These are phyloP conservation scores for Galemys pyrenaicus DNA, from an alignment of 2,113 vertebrate species.

Conservation along the genomic window DNA sequence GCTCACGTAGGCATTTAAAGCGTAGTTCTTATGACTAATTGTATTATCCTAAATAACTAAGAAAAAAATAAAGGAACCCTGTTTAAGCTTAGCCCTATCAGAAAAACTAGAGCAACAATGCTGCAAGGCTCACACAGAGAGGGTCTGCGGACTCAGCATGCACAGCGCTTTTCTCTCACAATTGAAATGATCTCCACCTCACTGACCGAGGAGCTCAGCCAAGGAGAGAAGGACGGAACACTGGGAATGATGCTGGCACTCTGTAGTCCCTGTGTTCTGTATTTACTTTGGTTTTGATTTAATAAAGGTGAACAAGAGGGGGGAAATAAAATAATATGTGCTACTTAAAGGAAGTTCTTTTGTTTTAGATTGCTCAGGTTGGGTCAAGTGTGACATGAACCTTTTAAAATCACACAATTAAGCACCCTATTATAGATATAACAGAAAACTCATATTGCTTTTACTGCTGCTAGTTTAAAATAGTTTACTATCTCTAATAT, in stretches of 20 bases:
- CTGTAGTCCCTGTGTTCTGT: not conserved
- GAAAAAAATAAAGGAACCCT: not conserved
- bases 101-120: not conserved
- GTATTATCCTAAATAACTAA: not conserved
- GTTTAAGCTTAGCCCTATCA: not conserved
- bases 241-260: not conserved
- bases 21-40: not conserved
- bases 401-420: constrained; percentile 7
- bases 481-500: not conserved
- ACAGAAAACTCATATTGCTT: not conserved
- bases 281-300: constrained; percentile 6
- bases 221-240: not conserved
- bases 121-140: not conserved
- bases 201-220: not conserved
- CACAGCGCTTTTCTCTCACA: not conserved
- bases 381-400: not conserved
- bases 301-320: not conserved
- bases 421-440: not conserved
- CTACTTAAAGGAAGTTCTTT: not conserved
- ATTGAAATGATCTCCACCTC: constrained; percentile 6
- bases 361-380: not conserved
- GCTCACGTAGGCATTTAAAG: not conserved
- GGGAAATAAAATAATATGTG: not conserved
- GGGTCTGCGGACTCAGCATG: not conserved
- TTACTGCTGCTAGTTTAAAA: not conserved